Evolutionary conservation across 2,888 invertebrate genomes (phyloP).

Genomic region (Congeria kusceri): DNA sequence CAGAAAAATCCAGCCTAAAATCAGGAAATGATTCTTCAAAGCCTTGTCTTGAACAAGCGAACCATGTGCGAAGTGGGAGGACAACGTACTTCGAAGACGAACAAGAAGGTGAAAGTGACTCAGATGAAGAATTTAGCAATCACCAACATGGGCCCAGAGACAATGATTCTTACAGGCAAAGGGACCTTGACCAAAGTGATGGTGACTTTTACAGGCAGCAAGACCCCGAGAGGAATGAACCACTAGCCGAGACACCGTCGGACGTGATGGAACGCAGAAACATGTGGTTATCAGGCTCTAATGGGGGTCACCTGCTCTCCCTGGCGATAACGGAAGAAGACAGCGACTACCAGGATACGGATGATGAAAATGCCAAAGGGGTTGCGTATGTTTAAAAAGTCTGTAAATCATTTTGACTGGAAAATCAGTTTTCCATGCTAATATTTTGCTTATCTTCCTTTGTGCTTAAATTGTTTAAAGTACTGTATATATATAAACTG

Average conservation of each 20-base stretch:
- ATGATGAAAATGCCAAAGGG: conserved; percentile 18
- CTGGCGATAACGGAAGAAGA: conserved; percentile 61
- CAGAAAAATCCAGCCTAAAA: conserved; percentile 1
- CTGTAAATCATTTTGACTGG: too few species aligned
- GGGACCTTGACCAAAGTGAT: conserved; percentile 17
- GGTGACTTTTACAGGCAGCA: neutral
- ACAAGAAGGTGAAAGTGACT: conserved; percentile 10
- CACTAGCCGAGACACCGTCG: neutral
- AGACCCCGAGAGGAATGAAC: conserved; percentile 6
- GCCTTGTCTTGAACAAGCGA: neutral
- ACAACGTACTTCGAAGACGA: neutral
- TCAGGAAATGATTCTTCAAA: neutral
- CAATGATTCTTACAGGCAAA: neutral
- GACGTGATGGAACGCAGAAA: conserved; percentile 34
- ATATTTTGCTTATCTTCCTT: too few species aligned
- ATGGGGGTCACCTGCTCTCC: conserved; percentile 45
- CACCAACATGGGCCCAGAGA: neutral
- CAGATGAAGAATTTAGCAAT: neutral
- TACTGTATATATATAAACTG: too few species aligned
- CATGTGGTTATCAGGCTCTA: conserved; percentile 43
- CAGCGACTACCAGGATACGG: conserved; percentile 60
- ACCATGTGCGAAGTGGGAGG: neutral
- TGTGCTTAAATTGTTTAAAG: too few species aligned
- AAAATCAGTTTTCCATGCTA: too few species aligned
- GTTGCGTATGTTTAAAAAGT: conserved; percentile 36